Evolutionary conservation across 2,888 invertebrate species (phyloP), one percentile per base, ranked within the genome.

Genomic region (Diachrysia chrysitis): DNA sequence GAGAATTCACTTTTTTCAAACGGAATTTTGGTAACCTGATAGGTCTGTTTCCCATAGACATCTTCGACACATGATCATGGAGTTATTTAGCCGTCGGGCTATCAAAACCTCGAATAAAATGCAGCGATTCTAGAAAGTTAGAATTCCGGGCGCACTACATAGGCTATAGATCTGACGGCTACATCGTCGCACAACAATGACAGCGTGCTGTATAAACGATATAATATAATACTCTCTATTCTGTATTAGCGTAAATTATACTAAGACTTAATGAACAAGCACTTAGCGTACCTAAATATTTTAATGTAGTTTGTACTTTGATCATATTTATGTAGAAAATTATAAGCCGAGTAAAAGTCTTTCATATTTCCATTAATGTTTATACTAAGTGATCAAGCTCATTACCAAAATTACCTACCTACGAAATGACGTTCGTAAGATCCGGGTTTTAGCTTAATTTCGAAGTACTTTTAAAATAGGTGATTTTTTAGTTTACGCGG

Each of bases 261-360:
- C 16, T 42, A n/a, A 6, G 42, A n/a, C 42, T 16, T n/a, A n/a
- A 42, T 42, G n/a, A n/a, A 42, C 42, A n/a, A 42, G 42, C 42
- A 42, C 42, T 42, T 42, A 42, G 42, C 42, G n/a, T 42, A 42
- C 42, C n/a, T 42, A 42, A 42, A 42, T 42, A 42, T 42, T 42
- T 42, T 7, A 42, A 14, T 42, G 42, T 42, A n/a, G 42, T 42
- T n/a, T 42, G 42, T n/a, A 42, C 42, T 42, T 42, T 42, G 6
- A 42, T 6, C 42, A 42, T 42, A n/a, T n/a, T 42, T n/a, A 3
- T n/a, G n/a, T 37, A 14, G 12, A 37, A 37, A 12, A 37, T 37
- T 37, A 37, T n/a, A 42, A 42, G n/a, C n/a, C 42, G 42, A n/a
- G n/a, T n/a, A 42, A 42, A 6, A n/a, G 42, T 42, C 42, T 42